Evolutionary conservation across 2,113 vertebrate genomes (phyloP).

Genomic region (Nycticryphes semicollaris): DNA sequence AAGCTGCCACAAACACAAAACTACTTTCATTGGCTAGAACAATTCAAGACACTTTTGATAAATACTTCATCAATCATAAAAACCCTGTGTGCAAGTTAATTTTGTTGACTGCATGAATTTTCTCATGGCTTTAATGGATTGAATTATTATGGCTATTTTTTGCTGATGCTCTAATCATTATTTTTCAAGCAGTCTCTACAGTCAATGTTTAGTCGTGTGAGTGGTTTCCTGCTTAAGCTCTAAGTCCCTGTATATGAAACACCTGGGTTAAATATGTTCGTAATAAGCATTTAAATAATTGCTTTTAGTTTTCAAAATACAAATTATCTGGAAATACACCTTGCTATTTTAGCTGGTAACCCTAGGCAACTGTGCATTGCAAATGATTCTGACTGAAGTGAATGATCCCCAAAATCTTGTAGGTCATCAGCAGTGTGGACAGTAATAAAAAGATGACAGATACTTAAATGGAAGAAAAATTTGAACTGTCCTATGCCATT

Average conservation of each 20-base stretch:
- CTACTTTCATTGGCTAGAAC: neutral
- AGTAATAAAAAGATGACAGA: neutral
- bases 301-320: neutral
- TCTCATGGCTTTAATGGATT: neutral
- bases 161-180: neutral
- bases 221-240: neutral
- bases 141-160: neutral
- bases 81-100: neutral
- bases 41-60: neutral
- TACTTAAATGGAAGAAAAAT: neutral
- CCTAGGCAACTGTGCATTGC: neutral
- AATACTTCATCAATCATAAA: constrained; percentile 41
- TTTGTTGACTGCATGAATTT: neutral
- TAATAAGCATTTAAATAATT: neutral
- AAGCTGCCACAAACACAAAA: neutral
- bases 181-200: neutral
- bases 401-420: neutral
- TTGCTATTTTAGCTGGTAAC: neutral
- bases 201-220: neutral
- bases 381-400: neutral
- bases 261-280: neutral
- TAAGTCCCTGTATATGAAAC: neutral
- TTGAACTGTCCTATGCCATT: neutral
- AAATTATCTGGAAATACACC: neutral
- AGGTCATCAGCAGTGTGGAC: neutral